Evolutionary conservation across 1,140 invertebrate species (phyloP).

Genomic region (Arctopsyche grandis): DNA sequence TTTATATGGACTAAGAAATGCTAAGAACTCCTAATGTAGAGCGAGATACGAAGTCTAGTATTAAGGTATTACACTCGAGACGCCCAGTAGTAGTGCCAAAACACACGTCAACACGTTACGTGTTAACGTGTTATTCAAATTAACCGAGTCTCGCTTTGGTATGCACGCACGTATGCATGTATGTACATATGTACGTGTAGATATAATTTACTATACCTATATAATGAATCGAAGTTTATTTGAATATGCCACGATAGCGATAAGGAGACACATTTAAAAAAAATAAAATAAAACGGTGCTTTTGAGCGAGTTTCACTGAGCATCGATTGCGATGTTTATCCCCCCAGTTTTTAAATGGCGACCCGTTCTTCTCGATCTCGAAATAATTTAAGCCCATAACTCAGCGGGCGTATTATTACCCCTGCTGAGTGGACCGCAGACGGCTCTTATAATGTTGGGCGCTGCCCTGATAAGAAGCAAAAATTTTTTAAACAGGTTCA

Average conservation of each 20-base stretch:
- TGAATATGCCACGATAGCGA: not conserved
- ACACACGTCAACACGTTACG: no score
- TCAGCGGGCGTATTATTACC: not conserved
- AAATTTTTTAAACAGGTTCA: no score
- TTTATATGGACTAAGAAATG: no score
- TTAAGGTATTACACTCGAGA: no score
- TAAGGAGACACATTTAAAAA: not conserved
- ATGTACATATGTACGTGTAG: not conserved
- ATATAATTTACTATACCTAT: not conserved
- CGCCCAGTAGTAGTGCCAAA: no score
- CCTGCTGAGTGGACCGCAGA: not conserved
- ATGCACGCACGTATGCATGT: not conserved
- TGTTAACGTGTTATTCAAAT: no score
- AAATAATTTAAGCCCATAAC: slow-evolving; percentile 1
- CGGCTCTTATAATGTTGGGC: not conserved
- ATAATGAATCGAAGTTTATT: not conserved
- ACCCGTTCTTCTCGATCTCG: not conserved
- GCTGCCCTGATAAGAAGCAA: not conserved
- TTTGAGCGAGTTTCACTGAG: not conserved
- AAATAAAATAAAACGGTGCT: not conserved
- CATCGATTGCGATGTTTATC: not conserved
- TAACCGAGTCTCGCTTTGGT: not conserved
- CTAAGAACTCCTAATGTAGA: no score
- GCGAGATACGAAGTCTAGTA: no score
- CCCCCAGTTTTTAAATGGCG: not conserved